Conservation (phyloP, 2,113 vertebrate genomes). For the Dipodomys spectabilis region DNA sequence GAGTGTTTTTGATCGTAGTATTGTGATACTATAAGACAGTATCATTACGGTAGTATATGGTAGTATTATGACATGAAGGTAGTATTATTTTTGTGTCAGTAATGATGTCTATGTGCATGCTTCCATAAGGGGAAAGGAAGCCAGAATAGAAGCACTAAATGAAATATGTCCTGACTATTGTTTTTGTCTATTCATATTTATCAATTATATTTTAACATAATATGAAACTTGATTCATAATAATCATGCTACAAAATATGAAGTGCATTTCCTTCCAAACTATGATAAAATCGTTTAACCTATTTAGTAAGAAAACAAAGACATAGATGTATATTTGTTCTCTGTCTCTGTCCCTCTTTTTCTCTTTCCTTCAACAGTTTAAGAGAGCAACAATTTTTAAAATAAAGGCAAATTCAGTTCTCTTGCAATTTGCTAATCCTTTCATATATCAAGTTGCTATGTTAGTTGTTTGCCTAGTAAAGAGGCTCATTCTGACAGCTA, state of each 20-base stretch:
- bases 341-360: too few species aligned
- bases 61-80: neutral
- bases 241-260: constrained; percentile 7
- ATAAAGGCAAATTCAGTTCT: neutral
- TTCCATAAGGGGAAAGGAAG: neutral
- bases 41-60: too few species aligned
- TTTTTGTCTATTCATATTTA: neutral
- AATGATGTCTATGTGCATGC: neutral
- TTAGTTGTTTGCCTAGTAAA: neutral
- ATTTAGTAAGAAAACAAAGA: neutral
- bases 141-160: neutral
- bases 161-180: neutral
- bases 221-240: neutral
- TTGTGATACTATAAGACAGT: too few species aligned
- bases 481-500: constrained; percentile 6
- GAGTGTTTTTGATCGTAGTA: too few species aligned
- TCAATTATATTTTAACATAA: neutral
- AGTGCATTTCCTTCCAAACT: neutral
- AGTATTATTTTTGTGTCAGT: neutral
- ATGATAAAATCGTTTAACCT: neutral
- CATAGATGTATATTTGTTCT: neutral
- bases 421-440: neutral
- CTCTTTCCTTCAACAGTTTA: neutral
- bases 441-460: neutral
- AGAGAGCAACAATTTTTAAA: neutral